Evolutionary conservation across 1,140 invertebrate genomes (phyloP).

Genomic region (Papilio helenus): DNA sequence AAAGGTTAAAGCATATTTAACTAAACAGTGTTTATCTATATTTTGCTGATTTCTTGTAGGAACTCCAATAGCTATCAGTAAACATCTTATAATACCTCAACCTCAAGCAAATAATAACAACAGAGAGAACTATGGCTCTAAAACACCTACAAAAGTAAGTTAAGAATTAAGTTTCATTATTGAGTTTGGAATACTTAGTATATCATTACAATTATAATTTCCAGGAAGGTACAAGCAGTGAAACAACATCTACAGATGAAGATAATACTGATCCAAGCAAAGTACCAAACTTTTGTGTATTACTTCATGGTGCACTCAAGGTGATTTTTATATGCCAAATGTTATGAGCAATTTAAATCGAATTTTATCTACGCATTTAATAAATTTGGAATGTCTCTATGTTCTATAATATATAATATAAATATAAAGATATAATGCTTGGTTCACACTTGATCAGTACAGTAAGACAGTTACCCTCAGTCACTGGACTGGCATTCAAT

Average conservation of each 20-base stretch:
- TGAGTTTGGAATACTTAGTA: neutral
- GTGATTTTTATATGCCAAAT: conserved; percentile 79
- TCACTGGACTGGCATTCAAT: no score
- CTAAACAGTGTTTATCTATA: neutral
- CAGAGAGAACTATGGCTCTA: conserved; percentile 83
- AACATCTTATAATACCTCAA: conserved; percentile 94
- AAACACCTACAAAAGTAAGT: conserved; percentile 82
- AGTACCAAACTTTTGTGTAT: conserved; percentile 94
- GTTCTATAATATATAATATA: no score
- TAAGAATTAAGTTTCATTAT: conserved; percentile 27
- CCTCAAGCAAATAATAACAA: conserved; percentile 67
- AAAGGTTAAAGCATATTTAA: no score
- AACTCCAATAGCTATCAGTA: conserved; percentile 96
- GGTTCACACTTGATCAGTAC: no score
- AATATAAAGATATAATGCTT: no score
- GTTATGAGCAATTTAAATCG: neutral
- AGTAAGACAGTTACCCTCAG: no score
- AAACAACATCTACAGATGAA: conserved; percentile 85
- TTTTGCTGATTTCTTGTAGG: conserved; percentile 76
- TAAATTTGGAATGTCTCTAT: no score
- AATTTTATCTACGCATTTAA: neutral
- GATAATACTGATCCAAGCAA: conserved; percentile 90
- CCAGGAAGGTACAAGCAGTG: conserved; percentile 84
- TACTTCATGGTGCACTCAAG: conserved; percentile 97
- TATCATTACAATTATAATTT: conserved; percentile 31